A percentile compares a stretch with the other conserved stretches of the same genome.
These are phyloP conservation scores for Halictus rubicundus DNA, from an alignment of 1,140 invertebrate genomes.

Conservation along the genomic window DNA sequence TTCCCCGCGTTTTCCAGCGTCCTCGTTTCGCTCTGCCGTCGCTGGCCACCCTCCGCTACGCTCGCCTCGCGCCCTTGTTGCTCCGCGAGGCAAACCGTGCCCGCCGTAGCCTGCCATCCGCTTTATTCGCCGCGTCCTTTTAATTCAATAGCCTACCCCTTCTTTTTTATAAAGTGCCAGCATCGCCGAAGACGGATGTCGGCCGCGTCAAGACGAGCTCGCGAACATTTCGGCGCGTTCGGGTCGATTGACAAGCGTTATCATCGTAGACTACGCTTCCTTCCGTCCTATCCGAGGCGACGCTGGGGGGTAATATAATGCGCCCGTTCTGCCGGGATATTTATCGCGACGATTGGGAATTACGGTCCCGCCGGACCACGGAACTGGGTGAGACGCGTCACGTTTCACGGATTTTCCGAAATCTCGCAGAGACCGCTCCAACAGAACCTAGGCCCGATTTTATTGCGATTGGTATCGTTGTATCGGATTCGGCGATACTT, in stretches of 20 bases:
- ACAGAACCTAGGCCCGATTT: not conserved
- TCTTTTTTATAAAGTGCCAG: constrained; percentile 67
- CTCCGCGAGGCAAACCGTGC: not conserved
- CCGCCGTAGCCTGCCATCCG: constrained; percentile 29
- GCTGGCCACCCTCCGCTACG: not conserved
- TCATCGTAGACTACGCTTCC: not conserved
- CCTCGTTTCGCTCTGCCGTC: constrained; percentile 25
- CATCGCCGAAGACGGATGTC: constrained; percentile 55
- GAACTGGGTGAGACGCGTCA: not conserved
- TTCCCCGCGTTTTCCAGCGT: constrained; percentile 23
- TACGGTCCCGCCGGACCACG: not conserved
- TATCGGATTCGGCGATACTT: no score
- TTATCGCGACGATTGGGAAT: not conserved
- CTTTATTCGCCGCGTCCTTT: constrained; percentile 70
- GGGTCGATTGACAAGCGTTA: not conserved
- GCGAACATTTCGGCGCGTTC: not conserved
- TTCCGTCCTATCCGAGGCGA: not conserved
- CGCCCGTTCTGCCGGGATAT: not conserved
- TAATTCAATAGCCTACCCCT: constrained; percentile 76
- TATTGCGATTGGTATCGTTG: no score
- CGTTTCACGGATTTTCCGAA: not conserved
- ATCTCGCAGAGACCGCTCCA: not conserved
- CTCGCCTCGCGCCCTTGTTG: not conserved
- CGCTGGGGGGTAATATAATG: not conserved
- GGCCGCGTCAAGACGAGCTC: constrained; percentile 29